Conservation (phyloP, 2,113 vertebrate species). For the Hirundichthys speculiger region DNA sequence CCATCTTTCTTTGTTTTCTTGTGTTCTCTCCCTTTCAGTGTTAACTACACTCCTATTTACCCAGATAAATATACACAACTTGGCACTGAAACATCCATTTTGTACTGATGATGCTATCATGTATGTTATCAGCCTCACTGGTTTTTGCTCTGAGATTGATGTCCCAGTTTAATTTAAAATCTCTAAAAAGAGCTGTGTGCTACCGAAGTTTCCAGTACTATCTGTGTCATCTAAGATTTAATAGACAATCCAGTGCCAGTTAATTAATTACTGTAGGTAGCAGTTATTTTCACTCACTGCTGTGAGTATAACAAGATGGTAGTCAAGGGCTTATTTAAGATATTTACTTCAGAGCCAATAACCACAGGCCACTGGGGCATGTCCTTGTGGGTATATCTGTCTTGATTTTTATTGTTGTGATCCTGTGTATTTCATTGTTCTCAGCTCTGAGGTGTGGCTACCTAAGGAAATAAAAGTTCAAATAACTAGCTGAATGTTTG, state of each 20-base stretch:
- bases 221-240: background rate
- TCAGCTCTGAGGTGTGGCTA: no score
- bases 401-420: no score
- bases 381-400: no score
- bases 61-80: background rate
- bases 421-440: no score
- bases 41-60: background rate
- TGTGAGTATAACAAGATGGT: background rate
- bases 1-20: background rate
- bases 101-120: background rate
- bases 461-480: no score
- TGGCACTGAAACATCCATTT: background rate
- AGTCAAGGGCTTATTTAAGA: background rate
- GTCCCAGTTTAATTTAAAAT: background rate
- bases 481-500: no score
- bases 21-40: rapidly evolving
- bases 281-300: background rate
- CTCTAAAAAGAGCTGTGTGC: background rate
- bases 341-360: no score
- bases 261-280: background rate
- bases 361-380: no score
- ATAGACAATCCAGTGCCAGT: background rate
- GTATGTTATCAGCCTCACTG: background rate
- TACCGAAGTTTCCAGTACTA: background rate
- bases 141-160: no score